phyloP scores from a whole-genome alignment of 2,113 vertebrate genomes.

The Mixornis gularis region DNA sequence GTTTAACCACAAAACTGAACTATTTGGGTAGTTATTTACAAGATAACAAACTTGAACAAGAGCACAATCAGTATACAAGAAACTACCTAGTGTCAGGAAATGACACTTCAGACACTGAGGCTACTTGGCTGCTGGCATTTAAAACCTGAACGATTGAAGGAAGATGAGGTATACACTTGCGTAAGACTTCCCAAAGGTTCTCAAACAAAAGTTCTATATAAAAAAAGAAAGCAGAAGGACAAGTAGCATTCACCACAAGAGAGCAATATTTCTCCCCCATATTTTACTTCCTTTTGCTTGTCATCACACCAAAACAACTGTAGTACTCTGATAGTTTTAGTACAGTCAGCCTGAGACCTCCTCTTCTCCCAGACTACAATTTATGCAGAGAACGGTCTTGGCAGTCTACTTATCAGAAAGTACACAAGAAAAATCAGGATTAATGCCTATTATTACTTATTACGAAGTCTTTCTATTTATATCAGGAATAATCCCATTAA shows the following conservation, averaged over 20 bases:
- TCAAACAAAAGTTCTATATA: constrained; percentile 41
- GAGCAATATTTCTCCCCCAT: accelerated
- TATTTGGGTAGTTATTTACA: background rate
- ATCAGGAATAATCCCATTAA: background rate
- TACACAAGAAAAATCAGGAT: background rate
- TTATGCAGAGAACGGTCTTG: background rate
- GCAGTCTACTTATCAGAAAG: background rate
- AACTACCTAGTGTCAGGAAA: constrained; percentile 23
- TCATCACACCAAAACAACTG: background rate
- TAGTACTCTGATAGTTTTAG: background rate
- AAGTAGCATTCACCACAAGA: background rate
- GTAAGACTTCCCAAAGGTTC: constrained; percentile 47
- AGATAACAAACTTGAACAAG: background rate
- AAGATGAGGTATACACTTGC: background rate
- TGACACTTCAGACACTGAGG: constrained; percentile 24
- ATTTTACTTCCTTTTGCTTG: background rate
- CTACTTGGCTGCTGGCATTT: constrained; percentile 24
- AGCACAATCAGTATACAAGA: background rate
- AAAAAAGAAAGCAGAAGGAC: constrained; percentile 19
- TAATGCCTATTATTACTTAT: background rate
- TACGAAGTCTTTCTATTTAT: background rate
- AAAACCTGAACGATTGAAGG: constrained; percentile 2
- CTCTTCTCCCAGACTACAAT: background rate
- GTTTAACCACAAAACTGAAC: background rate
- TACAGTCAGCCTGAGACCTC: accelerated